phyloP scores from a whole-genome alignment of 37 sponge, comb jelly and placozoan genomes.

The Mnemiopsis leidyi region DNA sequence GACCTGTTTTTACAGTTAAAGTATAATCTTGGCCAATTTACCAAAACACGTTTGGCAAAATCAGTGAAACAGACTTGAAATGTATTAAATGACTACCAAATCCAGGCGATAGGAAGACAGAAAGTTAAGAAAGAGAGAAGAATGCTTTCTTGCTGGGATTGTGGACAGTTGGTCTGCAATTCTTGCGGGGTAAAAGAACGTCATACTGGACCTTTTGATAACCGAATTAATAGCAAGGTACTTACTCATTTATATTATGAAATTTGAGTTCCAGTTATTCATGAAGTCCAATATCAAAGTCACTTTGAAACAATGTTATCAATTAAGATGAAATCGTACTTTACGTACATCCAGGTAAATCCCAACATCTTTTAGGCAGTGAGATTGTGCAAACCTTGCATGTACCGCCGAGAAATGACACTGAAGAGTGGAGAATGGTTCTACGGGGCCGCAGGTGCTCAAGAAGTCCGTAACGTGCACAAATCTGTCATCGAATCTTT shows the following conservation, averaged over 20 bases:
- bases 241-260: too few species aligned
- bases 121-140: not conserved
- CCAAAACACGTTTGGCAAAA: too few species aligned
- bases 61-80: too few species aligned
- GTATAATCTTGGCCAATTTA: too few species aligned
- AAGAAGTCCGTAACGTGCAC: slow-evolving; percentile 8
- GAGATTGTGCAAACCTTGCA: slow-evolving; percentile 15
- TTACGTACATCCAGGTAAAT: too few species aligned
- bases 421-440: slow-evolving; percentile 38
- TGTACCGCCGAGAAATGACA: slow-evolving; percentile 30
- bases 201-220: not conserved
- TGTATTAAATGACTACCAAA: too few species aligned
- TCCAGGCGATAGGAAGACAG: not conserved
- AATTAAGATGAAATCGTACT: too few species aligned
- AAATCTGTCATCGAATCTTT: slow-evolving; percentile 5
- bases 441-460: slow-evolving; percentile 4
- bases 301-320: too few species aligned
- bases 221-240: not conserved
- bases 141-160: slow-evolving; percentile 4
- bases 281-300: too few species aligned
- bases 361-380: not conserved
- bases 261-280: too few species aligned
- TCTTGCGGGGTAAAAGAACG: not conserved
- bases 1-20: too few species aligned
- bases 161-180: not conserved